Evolutionary conservation across 2,888 invertebrate species (phyloP).

Genomic region (Melanostoma scalare): DNA sequence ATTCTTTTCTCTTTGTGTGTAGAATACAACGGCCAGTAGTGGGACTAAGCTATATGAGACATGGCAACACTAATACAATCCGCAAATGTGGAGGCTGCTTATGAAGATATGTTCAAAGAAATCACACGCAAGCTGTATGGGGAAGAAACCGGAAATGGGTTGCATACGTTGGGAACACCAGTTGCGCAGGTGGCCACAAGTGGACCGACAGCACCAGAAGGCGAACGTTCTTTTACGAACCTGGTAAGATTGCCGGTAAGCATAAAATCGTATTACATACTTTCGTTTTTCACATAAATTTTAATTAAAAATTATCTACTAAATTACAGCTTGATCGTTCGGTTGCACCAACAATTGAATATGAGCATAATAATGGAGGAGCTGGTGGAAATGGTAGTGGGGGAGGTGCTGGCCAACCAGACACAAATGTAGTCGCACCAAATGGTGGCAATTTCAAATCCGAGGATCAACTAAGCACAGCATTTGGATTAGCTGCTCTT

Average conservation of each 20-base stretch:
- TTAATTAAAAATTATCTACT: background rate
- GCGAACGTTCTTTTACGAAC: conserved; percentile 82
- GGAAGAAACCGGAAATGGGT: conserved; percentile 86
- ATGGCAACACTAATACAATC: conserved; percentile 82
- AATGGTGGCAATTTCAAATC: conserved; percentile 83
- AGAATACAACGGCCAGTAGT: conserved; percentile 78
- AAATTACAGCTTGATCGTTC: conserved; percentile 80
- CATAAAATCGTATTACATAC: background rate
- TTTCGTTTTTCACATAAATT: background rate
- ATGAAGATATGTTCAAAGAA: conserved; percentile 88
- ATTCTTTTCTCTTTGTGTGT: conserved; percentile 48
- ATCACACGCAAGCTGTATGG: conserved; percentile 95
- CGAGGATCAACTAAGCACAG: conserved; percentile 88
- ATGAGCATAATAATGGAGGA: conserved; percentile 79
- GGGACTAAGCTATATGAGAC: conserved; percentile 76
- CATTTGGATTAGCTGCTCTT: conserved; percentile 89
- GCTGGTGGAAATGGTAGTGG: conserved; percentile 51
- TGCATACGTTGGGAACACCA: conserved; percentile 82
- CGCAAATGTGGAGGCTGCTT: conserved; percentile 82
- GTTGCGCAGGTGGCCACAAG: conserved; percentile 82
- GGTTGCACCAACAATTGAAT: conserved; percentile 81
- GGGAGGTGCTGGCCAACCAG: conserved; percentile 67
- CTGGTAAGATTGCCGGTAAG: conserved; percentile 78
- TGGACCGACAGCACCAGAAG: conserved; percentile 82
- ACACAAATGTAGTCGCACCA: conserved; percentile 77